phyloP scores from a whole-genome alignment of 2,113 vertebrate genomes.

The Siphamia tubifer region DNA sequence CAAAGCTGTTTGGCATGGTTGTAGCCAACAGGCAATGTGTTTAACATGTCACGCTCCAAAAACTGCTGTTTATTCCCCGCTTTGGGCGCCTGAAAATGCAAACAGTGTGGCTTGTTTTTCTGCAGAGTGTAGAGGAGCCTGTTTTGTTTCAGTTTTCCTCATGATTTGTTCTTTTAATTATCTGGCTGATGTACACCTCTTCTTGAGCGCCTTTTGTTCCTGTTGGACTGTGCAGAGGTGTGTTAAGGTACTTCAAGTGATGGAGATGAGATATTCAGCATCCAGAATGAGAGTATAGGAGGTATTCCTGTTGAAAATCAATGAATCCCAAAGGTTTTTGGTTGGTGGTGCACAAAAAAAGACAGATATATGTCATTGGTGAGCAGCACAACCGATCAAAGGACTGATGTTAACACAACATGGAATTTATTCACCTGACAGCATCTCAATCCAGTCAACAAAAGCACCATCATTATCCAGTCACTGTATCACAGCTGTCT shows the following conservation, averaged over 20 bases:
- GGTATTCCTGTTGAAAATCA: constrained; percentile 32
- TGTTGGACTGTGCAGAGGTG: constrained; percentile 40
- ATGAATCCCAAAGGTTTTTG: constrained; percentile 32
- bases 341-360: constrained; percentile 21
- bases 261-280: constrained; percentile 45
- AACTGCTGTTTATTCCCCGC: constrained; percentile 69
- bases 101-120: constrained; percentile 54
- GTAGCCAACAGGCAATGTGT: constrained; percentile 73
- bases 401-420: constrained; percentile 20
- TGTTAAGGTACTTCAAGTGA: constrained; percentile 11
- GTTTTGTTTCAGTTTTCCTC: constrained; percentile 50
- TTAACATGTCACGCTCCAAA: constrained; percentile 78
- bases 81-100: constrained; percentile 67
- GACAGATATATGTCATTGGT: constrained; percentile 33
- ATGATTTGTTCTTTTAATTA: constrained; percentile 72
- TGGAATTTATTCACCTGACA: background rate
- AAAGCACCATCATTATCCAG: background rate
- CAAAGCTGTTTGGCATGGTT: constrained; percentile 63
- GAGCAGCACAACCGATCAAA: constrained; percentile 35
- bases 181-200: constrained; percentile 56
- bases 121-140: constrained; percentile 33
- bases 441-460: constrained; percentile 27
- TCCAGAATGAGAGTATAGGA: constrained; percentile 1
- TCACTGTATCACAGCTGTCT: constrained; percentile 17
- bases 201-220: constrained; percentile 43